Percentiles rank a stretch among this genome's conserved stretches.
phyloP scores from a whole-genome alignment of 2,888 invertebrate genomes.

The Hedya salicella region DNA sequence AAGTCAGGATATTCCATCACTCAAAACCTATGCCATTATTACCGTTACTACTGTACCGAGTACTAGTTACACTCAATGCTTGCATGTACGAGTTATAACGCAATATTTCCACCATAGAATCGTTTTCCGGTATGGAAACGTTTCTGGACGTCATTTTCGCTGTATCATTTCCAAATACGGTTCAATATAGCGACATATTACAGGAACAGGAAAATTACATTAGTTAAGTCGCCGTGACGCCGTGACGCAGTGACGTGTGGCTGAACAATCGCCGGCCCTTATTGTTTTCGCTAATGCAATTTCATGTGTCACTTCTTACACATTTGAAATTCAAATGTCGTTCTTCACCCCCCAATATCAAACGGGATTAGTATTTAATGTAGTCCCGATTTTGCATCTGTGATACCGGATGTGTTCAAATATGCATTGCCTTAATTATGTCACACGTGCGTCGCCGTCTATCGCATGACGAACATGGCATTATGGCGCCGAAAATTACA shows the following conservation, averaged over 20 bases:
- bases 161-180: conserved; percentile 27
- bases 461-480: conserved; percentile 5
- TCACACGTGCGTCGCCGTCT: conserved; percentile 20
- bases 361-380: conserved; percentile 45
- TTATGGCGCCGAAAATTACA: conserved; percentile 41
- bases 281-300: conserved; percentile 47
- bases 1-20: no score
- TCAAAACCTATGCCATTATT: no score
- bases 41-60: no score
- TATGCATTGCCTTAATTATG: conserved; percentile 39
- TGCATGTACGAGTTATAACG: neutral
- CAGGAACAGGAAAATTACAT: conserved; percentile 41
- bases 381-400: conserved; percentile 28
- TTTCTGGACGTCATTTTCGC: conserved; percentile 19
- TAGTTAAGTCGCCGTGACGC: conserved; percentile 33
- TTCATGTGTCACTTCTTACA: conserved; percentile 68
- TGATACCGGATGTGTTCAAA: conserved; percentile 32
- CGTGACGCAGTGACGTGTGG: conserved; percentile 33
- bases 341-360: conserved; percentile 46
- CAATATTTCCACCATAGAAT: neutral
- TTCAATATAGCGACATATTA: conserved; percentile 19
- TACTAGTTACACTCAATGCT: no score
- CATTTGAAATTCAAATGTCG: conserved; percentile 76
- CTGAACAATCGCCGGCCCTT: conserved; percentile 34
- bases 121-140: conserved; percentile 18